Evolutionary conservation across 92 coral and sea anemone genomes (phyloP), one percentile per base, ranked within the genome.

Genomic region (Micromussa lordhowensis): DNA sequence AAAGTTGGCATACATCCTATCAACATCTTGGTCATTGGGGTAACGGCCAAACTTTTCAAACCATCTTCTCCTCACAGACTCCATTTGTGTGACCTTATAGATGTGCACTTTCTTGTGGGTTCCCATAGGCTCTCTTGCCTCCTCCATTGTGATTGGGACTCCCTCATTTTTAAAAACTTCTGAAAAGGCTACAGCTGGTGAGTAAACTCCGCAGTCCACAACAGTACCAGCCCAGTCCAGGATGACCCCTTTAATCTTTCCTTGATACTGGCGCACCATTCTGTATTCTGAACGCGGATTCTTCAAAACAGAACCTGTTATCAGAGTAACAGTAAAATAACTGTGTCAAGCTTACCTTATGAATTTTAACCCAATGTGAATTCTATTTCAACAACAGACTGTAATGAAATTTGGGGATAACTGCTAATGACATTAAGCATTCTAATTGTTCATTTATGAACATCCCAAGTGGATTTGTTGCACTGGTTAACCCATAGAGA

Each of bases 71-170:
- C 99, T 94, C 15, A 97, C 99, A 29, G 98, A 68, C 15, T 96
- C 99, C 61, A 91, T 88, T 51, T 96, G 87, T 32, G 99, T 97
- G 84, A 97, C 80, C 66, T 74, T 94, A 17, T 94, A 90, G 35
- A 97, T 94, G 86, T 97, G 99, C 38, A 97, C 99, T 58, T 93
- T 97, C 87, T 97, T 97, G 89, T 97, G 99, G 29, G 91, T 74
- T 68, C 99, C 99, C 99, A 97, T 97, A 8, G 99, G 99, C 69
- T 96, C 99, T 0, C 99, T 83, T 19, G 99, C 99, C 89, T 97
- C 99, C 73, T 97, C 99, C 88, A 90, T 94, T 22, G 96, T 94
- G 88, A 97, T 93, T 19, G 99, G 99, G 13, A 97, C 99, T 14
- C 99, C 99, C 82, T 96, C 99, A 1, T 78, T 88, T 38, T 93